phyloP scores from a whole-genome alignment of 2,888 invertebrate species.

The Acanthacorydalis orientalis region DNA sequence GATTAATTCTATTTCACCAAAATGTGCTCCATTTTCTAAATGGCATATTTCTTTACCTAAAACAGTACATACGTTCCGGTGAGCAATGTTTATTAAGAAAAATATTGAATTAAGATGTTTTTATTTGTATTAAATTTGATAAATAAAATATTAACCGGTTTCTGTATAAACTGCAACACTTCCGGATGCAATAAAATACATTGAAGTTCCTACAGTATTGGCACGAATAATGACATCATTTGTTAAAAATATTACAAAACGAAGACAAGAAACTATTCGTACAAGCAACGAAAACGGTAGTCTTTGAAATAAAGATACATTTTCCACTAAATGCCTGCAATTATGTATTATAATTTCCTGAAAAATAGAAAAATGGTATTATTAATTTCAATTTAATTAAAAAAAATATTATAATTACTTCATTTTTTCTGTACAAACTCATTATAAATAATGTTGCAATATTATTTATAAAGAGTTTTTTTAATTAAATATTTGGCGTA shows the following conservation, averaged over 20 bases:
- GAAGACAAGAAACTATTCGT: conserved; percentile 30
- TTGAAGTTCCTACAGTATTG: conserved; percentile 31
- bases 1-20: conserved; percentile 31
- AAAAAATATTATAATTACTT: too few species aligned
- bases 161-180: conserved; percentile 34
- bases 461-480: too few species aligned
- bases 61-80: conserved; percentile 1
- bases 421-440: too few species aligned
- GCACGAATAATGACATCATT: conserved; percentile 35
- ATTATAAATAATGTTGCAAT: too few species aligned
- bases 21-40: conserved; percentile 37
- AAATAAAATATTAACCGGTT: conserved; percentile 21
- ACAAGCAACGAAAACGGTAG: conserved; percentile 29
- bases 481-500: too few species aligned
- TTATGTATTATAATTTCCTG: conserved; percentile 35
- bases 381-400: too few species aligned
- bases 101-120: too few species aligned
- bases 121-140: too few species aligned
- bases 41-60: conserved; percentile 26
- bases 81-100: too few species aligned
- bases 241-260: conserved; percentile 31
- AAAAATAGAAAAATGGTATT: too few species aligned
- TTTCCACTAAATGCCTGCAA: conserved; percentile 34
- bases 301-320: conserved; percentile 34
- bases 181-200: conserved; percentile 39